Base-by-base conservation (phyloP, 2,113 vertebrate genomes). In the Microcebus murinus region DNA sequence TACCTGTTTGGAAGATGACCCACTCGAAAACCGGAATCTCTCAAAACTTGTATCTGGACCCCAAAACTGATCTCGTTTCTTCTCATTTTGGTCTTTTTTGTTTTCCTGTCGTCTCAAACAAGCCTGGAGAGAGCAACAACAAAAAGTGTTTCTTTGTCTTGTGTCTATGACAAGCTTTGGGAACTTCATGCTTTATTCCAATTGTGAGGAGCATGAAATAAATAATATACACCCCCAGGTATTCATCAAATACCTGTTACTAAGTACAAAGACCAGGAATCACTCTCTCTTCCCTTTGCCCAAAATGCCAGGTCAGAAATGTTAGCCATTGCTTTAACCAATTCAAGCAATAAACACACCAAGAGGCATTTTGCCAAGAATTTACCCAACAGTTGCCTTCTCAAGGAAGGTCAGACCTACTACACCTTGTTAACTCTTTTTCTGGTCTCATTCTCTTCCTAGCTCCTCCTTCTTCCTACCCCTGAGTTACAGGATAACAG, bases 21-120 rank as follows among this genome's bases (percentile, higher is more conserved):
- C 20, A 8, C 52, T 94, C 85, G 96, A 95, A 91, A 96, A 71
- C 95, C 92, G 39, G 1, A 55, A 70, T 90, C 96, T 98, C 87
- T 98, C 97, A 86, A 83, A 96, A 86, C 45, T 96, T 84, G 80
- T 31, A 12, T 98, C 98, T 96, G 85, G 94, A 15, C 42, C 91
- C 73, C 29, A 10, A 31, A 55, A 52, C 20, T 89, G 97, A 4
- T 97, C 95, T 70, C 36, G 48, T 65, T 96, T 97, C 90, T 97
- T 96, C 89, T 98, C 97, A 87, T 85, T 77, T 52, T 67, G 0
- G 9, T 97, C 97, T 97, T 74, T 97, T 39, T 50, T 95, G 25
- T n/a, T 81, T 55, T 98, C 97, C 88, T 98, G 96, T 94, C 23
- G 45, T 96, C 96, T 98, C 95, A 98, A 97, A 89, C 73, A 97